Evolutionary conservation across 1,140 invertebrate species (phyloP), one percentile per base, ranked within the genome.

Genomic region (Atta colombica): DNA sequence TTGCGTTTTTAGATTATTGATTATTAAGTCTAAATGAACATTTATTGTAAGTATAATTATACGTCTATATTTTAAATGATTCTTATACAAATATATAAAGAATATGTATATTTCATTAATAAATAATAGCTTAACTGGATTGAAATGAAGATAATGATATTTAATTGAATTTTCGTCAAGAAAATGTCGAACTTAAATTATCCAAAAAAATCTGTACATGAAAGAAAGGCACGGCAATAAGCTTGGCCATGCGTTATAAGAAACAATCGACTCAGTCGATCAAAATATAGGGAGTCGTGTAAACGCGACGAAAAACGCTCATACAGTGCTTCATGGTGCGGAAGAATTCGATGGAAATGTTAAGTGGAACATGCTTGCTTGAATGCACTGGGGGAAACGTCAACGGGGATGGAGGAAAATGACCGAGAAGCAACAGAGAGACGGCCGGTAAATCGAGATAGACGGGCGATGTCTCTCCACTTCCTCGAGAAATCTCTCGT

Each of bases 311-410:
- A 84, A 75, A 84, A 74, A 84, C 80, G 55, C 55, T 84, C 80
- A 84, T 84, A 75, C 69, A 39, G 69, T 84, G 69, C 55, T 84
- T 84, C 55, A 94, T 92, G 92, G 89, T 61, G 89, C 85, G 90
- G 91, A 92, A 92, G 88, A 91, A 92, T 93, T 93, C 93, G 88
- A 92, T 91, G 92, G 89, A 94, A 93, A 93, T 91, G 87, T 94
- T 92, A 93, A 93, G 61, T 60, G 66, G 14, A 75, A 88, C 66
- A 72, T 84, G 77, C 31, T 82, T 77, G 75, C 78, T 91, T 72
- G 63, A 49, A 53, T 71, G 71, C 63, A 78, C 21, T 31, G 21
- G 61, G 55, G 69, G 16, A 72, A 60, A 66, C 65, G 35, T 74
- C 77, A n/a, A 72, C 28, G 80, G 68, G 45, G 49, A 63, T 66